These are phyloP conservation scores for Petromus typicus DNA, from an alignment of 2,113 vertebrate species.

Conservation along the genomic window DNA sequence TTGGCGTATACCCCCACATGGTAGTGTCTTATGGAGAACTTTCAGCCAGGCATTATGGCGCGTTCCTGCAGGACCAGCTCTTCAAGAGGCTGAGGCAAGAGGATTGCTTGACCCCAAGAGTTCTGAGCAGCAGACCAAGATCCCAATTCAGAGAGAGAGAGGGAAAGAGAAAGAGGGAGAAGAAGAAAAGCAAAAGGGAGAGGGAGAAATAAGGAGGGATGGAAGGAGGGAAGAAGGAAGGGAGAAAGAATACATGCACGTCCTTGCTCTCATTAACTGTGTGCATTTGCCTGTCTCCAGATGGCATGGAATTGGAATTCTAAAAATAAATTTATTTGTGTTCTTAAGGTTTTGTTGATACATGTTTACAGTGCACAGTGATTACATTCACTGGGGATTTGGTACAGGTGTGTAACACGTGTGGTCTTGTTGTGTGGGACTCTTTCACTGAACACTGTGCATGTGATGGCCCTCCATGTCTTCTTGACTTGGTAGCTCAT, in stretches of 20 bases:
- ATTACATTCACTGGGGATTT: neutral
- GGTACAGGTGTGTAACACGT: neutral
- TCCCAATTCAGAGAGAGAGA: neutral
- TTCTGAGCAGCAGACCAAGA: neutral
- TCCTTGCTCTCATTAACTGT: neutral
- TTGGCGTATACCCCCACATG: rapidly evolving
- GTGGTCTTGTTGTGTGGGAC: neutral
- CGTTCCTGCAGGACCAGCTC: neutral
- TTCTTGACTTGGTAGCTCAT: neutral
- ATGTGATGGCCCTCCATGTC: neutral
- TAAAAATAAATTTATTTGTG: neutral
- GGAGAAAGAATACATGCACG: neutral
- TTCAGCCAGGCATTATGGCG: no score
- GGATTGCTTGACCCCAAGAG: neutral
- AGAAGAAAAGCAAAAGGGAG: neutral
- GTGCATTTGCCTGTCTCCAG: neutral
- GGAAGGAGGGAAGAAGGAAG: neutral
- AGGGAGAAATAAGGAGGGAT: neutral
- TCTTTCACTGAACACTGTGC: neutral
- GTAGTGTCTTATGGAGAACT: neutral
- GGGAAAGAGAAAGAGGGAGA: no score
- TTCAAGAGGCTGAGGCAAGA: neutral
- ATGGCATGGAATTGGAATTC: neutral
- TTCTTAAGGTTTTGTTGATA: neutral
- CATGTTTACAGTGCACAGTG: neutral